Evolutionary conservation across 2,113 vertebrate genomes (phyloP).

Genomic region (Formicarius rufipectus): DNA sequence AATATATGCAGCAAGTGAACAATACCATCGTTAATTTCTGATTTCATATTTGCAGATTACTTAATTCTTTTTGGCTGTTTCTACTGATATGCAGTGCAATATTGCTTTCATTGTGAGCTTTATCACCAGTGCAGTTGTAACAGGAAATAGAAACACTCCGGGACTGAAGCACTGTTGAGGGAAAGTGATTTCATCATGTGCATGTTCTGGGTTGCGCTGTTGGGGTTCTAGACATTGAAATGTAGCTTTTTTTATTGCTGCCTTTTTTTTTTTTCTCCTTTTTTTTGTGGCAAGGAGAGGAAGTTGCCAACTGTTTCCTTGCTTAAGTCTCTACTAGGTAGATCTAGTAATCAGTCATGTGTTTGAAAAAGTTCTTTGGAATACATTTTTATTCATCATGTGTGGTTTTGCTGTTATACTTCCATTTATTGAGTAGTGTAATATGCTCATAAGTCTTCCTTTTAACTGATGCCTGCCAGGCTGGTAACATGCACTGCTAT

Average conservation of each 20-base stretch:
- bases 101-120: background rate
- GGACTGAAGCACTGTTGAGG: rapidly evolving
- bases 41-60: background rate
- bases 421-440: background rate
- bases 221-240: background rate
- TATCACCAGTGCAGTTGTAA: background rate
- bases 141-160: background rate
- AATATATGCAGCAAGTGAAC: background rate
- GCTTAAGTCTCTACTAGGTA: background rate
- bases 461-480: background rate
- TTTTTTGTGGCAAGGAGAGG: background rate
- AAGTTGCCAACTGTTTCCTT: background rate
- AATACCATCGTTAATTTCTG: background rate
- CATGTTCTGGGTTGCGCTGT: background rate
- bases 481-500: background rate
- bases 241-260: too few species aligned
- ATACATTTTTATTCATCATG: background rate
- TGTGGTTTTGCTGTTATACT: background rate
- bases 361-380: background rate
- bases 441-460: background rate
- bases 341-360: background rate
- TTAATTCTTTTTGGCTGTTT: background rate
- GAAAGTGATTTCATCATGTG: background rate
- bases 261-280: too few species aligned
- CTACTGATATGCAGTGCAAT: background rate